phyloP scores from a whole-genome alignment of 1,140 invertebrate species.

The Tetranychus urticae region DNA sequence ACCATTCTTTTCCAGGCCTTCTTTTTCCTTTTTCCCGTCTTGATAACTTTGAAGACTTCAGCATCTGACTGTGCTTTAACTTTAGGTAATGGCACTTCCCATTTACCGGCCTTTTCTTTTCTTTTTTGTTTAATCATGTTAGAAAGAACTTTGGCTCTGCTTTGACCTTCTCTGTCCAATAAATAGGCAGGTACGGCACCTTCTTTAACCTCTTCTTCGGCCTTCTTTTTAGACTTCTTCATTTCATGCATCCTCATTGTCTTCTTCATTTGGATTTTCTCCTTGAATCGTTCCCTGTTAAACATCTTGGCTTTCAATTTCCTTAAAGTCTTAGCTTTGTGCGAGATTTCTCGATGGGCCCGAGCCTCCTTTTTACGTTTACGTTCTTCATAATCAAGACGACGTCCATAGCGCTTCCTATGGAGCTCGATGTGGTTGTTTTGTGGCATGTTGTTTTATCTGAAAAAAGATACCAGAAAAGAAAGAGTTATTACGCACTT shows the following conservation, averaged over 20 bases:
- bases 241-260: constrained; percentile 81
- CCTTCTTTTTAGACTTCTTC: constrained; percentile 34
- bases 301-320: constrained; percentile 95
- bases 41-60: constrained; percentile 88
- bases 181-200: constrained; percentile 88
- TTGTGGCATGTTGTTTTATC: constrained; percentile 58
- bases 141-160: constrained; percentile 76
- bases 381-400: constrained; percentile 90
- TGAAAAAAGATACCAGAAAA: no score
- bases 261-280: constrained; percentile 98
- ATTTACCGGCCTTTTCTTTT: constrained; percentile 98
- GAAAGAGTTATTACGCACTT: no score
- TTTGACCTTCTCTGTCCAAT: constrained; percentile 83
- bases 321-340: constrained; percentile 68
- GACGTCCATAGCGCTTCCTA: constrained; percentile 76
- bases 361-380: constrained; percentile 87
- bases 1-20: constrained; percentile 99
- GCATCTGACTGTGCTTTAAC: constrained; percentile 88
- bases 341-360: constrained; percentile 61
- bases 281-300: constrained; percentile 83
- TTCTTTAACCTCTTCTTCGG: constrained; percentile 49
- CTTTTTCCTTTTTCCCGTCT: constrained; percentile 74
- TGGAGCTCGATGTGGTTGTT: constrained; percentile 99
- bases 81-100: constrained; percentile 98
- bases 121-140: constrained; percentile 99